A percentile compares a stretch with the other conserved stretches of the same genome.
phyloP scores from a whole-genome alignment of 2,113 vertebrate species.

The Hippocampus barbouri region DNA sequence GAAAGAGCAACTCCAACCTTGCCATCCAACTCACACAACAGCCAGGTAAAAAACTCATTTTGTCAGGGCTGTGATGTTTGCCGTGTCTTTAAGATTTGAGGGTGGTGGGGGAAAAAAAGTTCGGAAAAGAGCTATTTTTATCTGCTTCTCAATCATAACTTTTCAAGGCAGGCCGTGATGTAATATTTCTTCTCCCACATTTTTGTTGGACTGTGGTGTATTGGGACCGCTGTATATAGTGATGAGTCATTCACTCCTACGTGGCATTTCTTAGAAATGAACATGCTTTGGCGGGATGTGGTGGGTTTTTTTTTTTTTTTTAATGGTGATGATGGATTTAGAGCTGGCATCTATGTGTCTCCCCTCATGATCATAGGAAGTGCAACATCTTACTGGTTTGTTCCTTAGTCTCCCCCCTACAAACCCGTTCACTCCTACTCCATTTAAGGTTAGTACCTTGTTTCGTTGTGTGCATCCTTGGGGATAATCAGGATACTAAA shows the following conservation, averaged over 20 bases:
- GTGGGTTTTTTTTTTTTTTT: slow-evolving; percentile 3
- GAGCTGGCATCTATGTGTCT: slow-evolving; percentile 28
- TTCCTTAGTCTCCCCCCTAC: slow-evolving; percentile 81
- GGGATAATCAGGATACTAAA: slow-evolving; percentile 9
- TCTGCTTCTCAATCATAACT: slow-evolving; percentile 2
- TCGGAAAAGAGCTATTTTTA: slow-evolving; percentile 7
- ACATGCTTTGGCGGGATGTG: neutral
- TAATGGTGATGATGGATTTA: slow-evolving; percentile 6
- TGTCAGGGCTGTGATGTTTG: neutral
- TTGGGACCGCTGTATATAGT: slow-evolving; percentile 13
- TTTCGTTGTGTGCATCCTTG: slow-evolving; percentile 20
- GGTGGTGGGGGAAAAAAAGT: neutral
- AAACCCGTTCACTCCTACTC: slow-evolving; percentile 88
- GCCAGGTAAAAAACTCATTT: slow-evolving; percentile 50
- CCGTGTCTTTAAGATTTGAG: neutral
- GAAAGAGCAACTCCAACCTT: slow-evolving; percentile 40
- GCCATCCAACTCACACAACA: slow-evolving; percentile 44
- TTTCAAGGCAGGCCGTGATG: slow-evolving; percentile 20
- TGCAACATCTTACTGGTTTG: slow-evolving; percentile 77
- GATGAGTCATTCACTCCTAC: slow-evolving; percentile 53
- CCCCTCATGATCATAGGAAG: slow-evolving; percentile 70
- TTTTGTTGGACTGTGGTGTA: slow-evolving; percentile 14
- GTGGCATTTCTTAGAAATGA: slow-evolving; percentile 17
- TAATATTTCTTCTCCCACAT: slow-evolving; percentile 26
- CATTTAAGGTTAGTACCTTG: slow-evolving; percentile 88